Evolutionary conservation across 2,113 vertebrate species (phyloP).

Genomic region (Poeciliopsis turrubarensis): DNA sequence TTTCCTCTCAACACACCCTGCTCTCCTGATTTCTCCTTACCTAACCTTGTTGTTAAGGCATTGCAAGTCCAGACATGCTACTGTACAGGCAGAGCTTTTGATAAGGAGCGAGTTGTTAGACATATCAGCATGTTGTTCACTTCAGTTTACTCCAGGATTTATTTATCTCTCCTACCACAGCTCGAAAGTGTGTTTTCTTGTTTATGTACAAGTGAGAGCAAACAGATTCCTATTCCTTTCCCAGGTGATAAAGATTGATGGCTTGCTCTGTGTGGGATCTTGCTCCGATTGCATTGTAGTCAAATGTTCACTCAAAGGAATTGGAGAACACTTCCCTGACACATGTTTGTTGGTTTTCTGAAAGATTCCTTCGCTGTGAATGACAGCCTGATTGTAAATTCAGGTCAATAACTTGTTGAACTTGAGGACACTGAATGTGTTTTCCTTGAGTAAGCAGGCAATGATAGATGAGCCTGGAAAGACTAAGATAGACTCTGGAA

Average conservation of each 20-base stretch:
- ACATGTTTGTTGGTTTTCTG: conserved; percentile 14
- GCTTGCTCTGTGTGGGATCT: conserved; percentile 50
- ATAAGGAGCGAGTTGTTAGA: conserved; percentile 47
- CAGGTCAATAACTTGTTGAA: conserved; percentile 23
- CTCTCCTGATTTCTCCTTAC: conserved; percentile 16
- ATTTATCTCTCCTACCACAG: conserved; percentile 41
- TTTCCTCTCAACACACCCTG: background rate
- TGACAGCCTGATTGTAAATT: conserved; percentile 5
- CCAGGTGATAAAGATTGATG: conserved; percentile 47
- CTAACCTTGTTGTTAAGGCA: conserved; percentile 25
- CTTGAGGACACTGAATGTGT: conserved; percentile 15
- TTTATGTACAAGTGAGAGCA: conserved; percentile 26
- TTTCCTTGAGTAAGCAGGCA: conserved; percentile 50
- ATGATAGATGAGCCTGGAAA: conserved; percentile 53
- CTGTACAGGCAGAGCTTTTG: conserved; percentile 43
- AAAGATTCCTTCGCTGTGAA: background rate
- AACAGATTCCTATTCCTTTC: conserved; percentile 21
- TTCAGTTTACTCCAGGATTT: conserved; percentile 39
- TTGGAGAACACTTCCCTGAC: conserved; percentile 10
- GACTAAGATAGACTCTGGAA: conserved; percentile 41
- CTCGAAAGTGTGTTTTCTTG: conserved; percentile 27
- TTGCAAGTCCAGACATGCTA: conserved; percentile 57
- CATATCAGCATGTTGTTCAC: conserved; percentile 57
- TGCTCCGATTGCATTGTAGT: conserved; percentile 42
- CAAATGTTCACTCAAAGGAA: conserved; percentile 34